These are phyloP conservation scores for Alethe diademata DNA, from an alignment of 2,113 vertebrate genomes.

Conservation along the genomic window DNA sequence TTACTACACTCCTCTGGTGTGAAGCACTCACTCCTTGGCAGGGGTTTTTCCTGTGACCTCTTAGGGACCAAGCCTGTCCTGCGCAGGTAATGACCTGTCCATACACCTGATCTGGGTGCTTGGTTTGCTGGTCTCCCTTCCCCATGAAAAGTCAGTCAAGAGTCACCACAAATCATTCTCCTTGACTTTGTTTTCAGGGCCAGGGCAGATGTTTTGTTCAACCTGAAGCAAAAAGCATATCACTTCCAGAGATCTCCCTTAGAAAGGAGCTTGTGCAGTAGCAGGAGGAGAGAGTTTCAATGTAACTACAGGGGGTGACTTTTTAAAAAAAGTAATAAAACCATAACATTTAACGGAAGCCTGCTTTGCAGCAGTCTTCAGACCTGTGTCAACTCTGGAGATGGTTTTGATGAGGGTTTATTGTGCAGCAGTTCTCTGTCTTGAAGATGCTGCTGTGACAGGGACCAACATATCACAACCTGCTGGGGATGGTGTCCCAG, in stretches of 20 bases:
- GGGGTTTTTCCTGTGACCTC: not conserved
- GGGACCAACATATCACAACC: accelerated
- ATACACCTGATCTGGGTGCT: accelerated
- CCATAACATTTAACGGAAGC: not conserved
- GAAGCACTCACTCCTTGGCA: not conserved
- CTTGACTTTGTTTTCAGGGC: not conserved
- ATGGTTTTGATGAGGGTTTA: accelerated
- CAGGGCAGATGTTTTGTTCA: not conserved
- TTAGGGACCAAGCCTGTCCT: not conserved
- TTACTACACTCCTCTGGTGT: not conserved
- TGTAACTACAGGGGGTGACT: accelerated
- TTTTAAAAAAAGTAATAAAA: not conserved
- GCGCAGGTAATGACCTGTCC: accelerated
- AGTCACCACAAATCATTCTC: not conserved
- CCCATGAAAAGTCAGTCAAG: not conserved
- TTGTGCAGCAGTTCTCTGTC: not conserved
- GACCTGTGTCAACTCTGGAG: accelerated
- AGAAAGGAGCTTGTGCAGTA: not conserved
- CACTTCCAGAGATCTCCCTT: not conserved
- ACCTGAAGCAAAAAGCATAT: accelerated
- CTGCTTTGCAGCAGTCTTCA: accelerated
- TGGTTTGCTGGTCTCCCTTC: not conserved
- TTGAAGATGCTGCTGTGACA: not conserved
- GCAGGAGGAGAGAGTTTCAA: not conserved
- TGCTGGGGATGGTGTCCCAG: accelerated